These are phyloP conservation scores for Ophiothrix spiculata DNA, from an alignment of 35 echinoderm and acorn worm species.

Conservation along the genomic window DNA sequence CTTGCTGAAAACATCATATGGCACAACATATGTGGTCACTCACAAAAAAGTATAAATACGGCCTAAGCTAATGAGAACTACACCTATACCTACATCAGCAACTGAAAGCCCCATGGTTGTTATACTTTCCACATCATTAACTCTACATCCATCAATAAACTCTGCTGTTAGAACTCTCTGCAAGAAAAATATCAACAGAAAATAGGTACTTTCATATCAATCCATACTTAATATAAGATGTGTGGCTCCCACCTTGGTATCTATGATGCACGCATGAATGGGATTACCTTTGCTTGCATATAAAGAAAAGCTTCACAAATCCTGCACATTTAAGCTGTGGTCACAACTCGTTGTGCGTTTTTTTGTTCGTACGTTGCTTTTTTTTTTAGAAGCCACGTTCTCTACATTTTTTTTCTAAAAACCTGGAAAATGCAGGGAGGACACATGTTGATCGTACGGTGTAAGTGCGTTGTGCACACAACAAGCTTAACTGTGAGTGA, in stretches of 20 bases:
- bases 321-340: neutral
- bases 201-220: neutral
- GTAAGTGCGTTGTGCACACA: too few species aligned
- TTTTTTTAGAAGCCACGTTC: too few species aligned
- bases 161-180: conserved; percentile 86
- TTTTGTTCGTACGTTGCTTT: too few species aligned
- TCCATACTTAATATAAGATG: neutral
- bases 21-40: too few species aligned
- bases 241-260: neutral
- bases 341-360: neutral
- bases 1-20: too few species aligned
- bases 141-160: conserved; percentile 69
- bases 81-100: conserved; percentile 73
- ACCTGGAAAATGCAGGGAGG: too few species aligned
- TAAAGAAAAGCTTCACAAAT: neutral
- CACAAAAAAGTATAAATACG: too few species aligned
- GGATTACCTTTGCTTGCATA: neutral
- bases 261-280: neutral
- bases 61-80: too few species aligned
- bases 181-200: neutral
- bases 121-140: conserved; percentile 63
- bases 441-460: too few species aligned
- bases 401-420: too few species aligned
- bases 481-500: too few species aligned
- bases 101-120: conserved; percentile 54